Evolutionary conservation across 2,113 vertebrate species (phyloP), one percentile per base, ranked within the genome.

Genomic region (Neofelis nebulosa): DNA sequence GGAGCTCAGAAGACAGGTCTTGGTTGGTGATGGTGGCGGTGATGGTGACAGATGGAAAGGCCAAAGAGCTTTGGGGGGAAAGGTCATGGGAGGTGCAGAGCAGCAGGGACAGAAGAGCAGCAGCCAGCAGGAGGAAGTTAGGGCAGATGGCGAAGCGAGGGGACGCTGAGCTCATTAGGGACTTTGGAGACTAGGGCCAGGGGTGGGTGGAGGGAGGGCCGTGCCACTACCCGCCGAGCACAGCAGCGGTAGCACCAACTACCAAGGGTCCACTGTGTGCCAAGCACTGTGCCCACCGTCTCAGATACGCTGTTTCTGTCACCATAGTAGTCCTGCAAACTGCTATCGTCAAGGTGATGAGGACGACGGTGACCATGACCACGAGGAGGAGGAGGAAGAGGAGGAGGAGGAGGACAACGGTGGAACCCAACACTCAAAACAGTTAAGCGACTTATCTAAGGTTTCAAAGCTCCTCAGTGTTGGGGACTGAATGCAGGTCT

Each of bases 61-160:
- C 25, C 52, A 68, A 38, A 74, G 16, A 76, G 21, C 15, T 8
- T 16, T 63, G 29, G 52, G 63, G 33, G 14, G 31, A 66, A 21
- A n/a, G 36, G 13, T 12, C 9, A 27, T 0, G 1, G 4, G 36
- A 48, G 50, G 50, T 1, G 10, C 18, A n/a, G n/a, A 48, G 57
- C 16, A 55, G 23, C 0, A 23, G 4, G 27, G 15, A 36, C 2
- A 1, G 36, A 25, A 63, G 38, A 50, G 18, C 50, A 33, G 36
- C 25, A 50, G 55, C 4, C 4, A 14, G 41, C 23, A 14, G 48
- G 36, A 19, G 48, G 73, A 38, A 33, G 21, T 8, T 2, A 18
- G 55, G 48, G 18, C 1, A 0, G 25, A 25, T 1, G 3, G 45
- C 3, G 7, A 4, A 2, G 12, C 16, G 21, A 33, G 23, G 9